Evolutionary conservation across 2,797 vertebrate genomes (phyloP).

Genomic region (Tapirus indicus): DNA sequence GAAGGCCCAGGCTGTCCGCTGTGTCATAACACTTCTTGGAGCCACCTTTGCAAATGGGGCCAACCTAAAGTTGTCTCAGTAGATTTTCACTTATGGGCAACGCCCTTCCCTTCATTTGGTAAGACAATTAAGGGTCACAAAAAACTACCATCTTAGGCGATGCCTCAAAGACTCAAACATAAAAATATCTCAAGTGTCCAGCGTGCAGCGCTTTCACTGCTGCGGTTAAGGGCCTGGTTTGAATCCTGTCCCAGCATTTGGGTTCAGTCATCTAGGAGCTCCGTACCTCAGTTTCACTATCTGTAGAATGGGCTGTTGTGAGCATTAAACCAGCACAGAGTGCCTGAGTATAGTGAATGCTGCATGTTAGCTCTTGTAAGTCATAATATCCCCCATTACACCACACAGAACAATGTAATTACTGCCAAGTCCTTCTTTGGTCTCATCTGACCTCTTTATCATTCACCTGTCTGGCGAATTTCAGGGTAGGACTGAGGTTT

Average conservation of each 20-base stretch:
- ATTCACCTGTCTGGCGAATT: neutral
- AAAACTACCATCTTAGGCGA: neutral
- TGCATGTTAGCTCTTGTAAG: neutral
- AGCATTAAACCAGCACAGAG: neutral
- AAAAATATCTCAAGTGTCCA: neutral
- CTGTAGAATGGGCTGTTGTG: neutral
- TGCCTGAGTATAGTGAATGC: neutral
- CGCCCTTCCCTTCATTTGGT: neutral
- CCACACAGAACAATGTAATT: neutral
- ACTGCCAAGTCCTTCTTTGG: neutral
- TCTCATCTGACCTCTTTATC: neutral
- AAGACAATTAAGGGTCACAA: neutral
- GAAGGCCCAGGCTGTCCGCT: rapidly evolving
- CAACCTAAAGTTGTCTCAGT: neutral
- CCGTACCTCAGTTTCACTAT: neutral
- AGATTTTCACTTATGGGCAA: neutral
- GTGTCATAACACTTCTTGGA: neutral
- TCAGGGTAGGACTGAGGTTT: neutral
- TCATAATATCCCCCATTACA: neutral
- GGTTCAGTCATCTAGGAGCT: neutral
- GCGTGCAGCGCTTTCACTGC: too few species aligned
- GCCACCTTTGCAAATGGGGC: neutral
- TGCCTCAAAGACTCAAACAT: neutral
- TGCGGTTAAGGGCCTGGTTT: neutral
- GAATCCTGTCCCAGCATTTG: neutral